Evolutionary conservation across 2,888 invertebrate genomes (phyloP).

Genomic region (Agriopis aurantiaria): DNA sequence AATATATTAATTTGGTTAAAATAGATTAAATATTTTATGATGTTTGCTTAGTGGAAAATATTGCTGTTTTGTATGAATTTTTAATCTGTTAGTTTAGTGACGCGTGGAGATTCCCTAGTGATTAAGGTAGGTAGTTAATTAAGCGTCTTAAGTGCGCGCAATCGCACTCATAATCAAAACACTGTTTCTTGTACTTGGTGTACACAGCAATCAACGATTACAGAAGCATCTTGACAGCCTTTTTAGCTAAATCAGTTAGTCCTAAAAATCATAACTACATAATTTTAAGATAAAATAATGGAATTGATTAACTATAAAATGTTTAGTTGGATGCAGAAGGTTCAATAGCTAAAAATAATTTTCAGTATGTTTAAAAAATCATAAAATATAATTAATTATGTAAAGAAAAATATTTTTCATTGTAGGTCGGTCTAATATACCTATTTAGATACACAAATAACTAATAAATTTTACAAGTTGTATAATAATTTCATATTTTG

Average conservation of each 20-base stretch:
- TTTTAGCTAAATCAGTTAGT: background rate
- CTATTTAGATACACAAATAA: background rate
- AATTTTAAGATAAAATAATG: background rate
- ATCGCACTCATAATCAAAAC: background rate
- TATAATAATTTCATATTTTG: background rate
- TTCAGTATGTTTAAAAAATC: background rate
- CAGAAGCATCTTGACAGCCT: background rate
- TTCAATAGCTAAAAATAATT: background rate
- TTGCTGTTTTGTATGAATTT: constrained; percentile 16
- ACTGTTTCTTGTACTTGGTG: background rate
- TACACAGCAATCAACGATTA: background rate
- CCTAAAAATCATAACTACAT: background rate
- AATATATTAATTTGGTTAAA: constrained; percentile 33
- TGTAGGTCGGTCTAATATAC: background rate
- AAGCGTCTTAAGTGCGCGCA: background rate
- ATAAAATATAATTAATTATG: background rate
- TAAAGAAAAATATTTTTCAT: background rate
- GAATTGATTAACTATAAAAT: constrained; percentile 6
- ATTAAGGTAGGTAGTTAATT: constrained; percentile 8
- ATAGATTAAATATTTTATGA: constrained; percentile 31
- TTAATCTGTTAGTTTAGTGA: constrained; percentile 12
- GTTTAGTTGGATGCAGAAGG: background rate
- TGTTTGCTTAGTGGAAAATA: constrained; percentile 8
- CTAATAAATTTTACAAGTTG: background rate
- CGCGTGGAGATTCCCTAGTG: constrained; percentile 12